Conservation (phyloP, 2,888 invertebrate species). For the Cheilosia impressa region DNA sequence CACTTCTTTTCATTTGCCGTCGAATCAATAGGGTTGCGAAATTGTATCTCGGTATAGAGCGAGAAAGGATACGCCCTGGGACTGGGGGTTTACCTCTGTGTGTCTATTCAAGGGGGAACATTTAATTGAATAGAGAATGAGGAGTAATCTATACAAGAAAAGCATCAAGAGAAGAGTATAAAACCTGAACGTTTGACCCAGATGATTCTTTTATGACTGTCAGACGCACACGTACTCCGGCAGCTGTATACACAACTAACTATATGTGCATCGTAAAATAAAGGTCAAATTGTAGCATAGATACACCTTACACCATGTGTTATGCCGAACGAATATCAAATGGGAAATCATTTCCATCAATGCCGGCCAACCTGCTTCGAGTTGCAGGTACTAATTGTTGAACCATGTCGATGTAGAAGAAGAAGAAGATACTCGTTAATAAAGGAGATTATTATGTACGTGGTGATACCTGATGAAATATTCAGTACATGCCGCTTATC, state of each 20-base stretch:
- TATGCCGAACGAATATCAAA: too few species aligned
- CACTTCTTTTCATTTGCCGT: constrained; percentile 37
- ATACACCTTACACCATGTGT: too few species aligned
- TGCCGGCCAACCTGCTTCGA: too few species aligned
- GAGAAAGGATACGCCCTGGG: neutral
- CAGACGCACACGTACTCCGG: constrained; percentile 20
- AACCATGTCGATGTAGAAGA: too few species aligned
- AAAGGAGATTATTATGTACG: too few species aligned
- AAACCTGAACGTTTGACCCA: constrained; percentile 43
- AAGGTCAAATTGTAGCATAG: neutral
- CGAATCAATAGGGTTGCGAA: constrained; percentile 10
- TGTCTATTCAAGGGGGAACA: constrained; percentile 1
- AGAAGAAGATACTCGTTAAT: too few species aligned
- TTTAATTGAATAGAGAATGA: constrained; percentile 66
- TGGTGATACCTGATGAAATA: too few species aligned
- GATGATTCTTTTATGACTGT: constrained; percentile 44
- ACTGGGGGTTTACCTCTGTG: neutral
- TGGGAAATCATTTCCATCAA: too few species aligned
- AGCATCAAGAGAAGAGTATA: neutral
- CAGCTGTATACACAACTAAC: neutral
- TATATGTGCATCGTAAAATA: neutral
- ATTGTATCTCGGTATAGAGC: neutral
- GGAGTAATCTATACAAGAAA: constrained; percentile 18
- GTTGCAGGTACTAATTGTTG: too few species aligned
- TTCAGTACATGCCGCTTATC: too few species aligned